Evolutionary conservation across 2,888 invertebrate species (phyloP).

Genomic region (Spodoptera exigua): DNA sequence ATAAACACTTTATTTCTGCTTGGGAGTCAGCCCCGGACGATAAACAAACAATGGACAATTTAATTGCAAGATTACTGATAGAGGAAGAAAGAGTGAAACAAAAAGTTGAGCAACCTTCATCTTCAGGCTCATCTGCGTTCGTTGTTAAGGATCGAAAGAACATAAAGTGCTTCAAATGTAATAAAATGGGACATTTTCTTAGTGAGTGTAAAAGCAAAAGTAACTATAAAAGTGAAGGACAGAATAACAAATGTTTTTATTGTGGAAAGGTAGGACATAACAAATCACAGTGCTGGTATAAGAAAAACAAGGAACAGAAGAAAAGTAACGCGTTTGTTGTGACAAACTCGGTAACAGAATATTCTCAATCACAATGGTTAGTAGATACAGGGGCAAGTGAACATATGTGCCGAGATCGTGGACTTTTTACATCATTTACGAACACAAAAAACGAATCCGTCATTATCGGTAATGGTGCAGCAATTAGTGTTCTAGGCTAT

Average conservation of each 20-base stretch:
- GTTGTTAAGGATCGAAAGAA: background rate
- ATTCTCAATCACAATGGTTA: background rate
- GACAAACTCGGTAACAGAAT: background rate
- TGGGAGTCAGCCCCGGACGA: too few relatives aligned
- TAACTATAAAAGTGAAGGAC: constrained; percentile 6
- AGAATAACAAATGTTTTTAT: background rate
- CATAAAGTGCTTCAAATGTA: background rate
- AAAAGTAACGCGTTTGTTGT: background rate
- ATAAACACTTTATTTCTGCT: too few relatives aligned
- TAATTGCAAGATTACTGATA: constrained; percentile 50
- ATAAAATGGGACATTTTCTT: background rate
- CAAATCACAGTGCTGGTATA: background rate
- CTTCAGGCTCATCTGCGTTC: background rate
- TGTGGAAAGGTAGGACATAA: background rate
- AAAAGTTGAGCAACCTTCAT: background rate
- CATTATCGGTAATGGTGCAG: constrained; percentile 32
- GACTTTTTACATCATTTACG: background rate
- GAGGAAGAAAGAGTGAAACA: constrained; percentile 51
- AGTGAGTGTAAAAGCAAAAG: background rate
- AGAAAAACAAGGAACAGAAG: constrained; percentile 5
- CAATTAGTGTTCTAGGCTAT: constrained; percentile 36
- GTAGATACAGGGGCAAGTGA: background rate
- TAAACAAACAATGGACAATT: too few relatives aligned
- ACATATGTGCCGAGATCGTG: background rate
- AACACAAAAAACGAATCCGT: background rate